Evolutionary conservation across 2,113 vertebrate genomes (phyloP).

Genomic region (Syngnathoides biaculeatus): DNA sequence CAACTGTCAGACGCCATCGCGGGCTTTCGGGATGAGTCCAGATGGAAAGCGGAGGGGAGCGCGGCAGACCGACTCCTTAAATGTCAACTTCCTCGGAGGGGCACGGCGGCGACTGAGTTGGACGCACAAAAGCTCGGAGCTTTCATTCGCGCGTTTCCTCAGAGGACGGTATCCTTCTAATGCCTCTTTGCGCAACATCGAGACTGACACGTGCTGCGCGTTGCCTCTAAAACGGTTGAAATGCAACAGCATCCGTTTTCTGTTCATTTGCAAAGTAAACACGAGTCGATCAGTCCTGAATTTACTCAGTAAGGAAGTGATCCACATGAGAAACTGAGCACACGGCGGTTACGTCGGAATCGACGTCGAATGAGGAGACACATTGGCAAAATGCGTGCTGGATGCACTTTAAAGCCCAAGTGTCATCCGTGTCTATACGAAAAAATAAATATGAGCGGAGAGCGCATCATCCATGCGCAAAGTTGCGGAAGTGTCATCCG

Average conservation of each 20-base stretch:
- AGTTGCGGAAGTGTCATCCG: too few relatives aligned
- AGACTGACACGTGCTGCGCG: background rate
- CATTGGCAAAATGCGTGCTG: background rate
- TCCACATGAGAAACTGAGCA: slow-evolving; percentile 33
- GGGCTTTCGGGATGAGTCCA: slow-evolving; percentile 26
- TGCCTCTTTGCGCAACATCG: background rate
- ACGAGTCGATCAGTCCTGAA: slow-evolving; percentile 25
- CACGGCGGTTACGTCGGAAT: slow-evolving; percentile 51
- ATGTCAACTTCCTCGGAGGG: slow-evolving; percentile 26
- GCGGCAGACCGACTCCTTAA: slow-evolving; percentile 38
- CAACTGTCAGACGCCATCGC: slow-evolving; percentile 29
- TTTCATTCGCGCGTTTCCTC: slow-evolving; percentile 18
- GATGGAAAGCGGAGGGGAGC: slow-evolving; percentile 37
- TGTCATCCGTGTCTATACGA: too few relatives aligned
- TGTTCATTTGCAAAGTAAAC: slow-evolving; percentile 43
- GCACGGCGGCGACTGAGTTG: slow-evolving; percentile 12
- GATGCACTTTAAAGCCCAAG: too few relatives aligned
- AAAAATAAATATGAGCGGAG: too few relatives aligned
- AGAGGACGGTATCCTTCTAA: slow-evolving; percentile 9
- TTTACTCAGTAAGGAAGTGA: slow-evolving; percentile 54
- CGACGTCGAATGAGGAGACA: slow-evolving; percentile 38
- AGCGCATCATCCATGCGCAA: too few relatives aligned
- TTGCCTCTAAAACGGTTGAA: slow-evolving; percentile 18
- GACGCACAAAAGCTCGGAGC: slow-evolving; percentile 35
- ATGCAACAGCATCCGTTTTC: slow-evolving; percentile 10